These are phyloP conservation scores for Belgica antarctica DNA, from an alignment of 2,888 invertebrate genomes.

Conservation along the genomic window DNA sequence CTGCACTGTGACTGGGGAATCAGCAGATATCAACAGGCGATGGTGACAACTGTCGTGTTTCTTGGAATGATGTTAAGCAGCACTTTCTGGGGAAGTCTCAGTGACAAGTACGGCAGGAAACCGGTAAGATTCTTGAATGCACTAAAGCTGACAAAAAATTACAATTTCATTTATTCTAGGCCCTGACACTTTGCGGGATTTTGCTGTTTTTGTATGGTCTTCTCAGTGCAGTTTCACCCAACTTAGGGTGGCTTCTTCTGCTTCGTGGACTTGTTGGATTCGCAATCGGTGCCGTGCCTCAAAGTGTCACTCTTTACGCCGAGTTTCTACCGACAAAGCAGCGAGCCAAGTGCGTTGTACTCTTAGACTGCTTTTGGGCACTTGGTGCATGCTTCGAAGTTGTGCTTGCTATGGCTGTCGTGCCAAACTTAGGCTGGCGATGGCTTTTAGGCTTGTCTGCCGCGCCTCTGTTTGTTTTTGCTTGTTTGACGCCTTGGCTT, in stretches of 20 bases:
- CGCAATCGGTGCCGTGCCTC: conserved; percentile 94
- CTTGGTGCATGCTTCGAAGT: conserved; percentile 93
- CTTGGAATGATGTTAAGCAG: conserved; percentile 96
- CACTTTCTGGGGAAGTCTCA: conserved; percentile 92
- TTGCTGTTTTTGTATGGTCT: conserved; percentile 88
- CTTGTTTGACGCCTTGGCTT: conserved; percentile 83
- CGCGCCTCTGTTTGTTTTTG: conserved; percentile 80
- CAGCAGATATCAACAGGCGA: conserved; percentile 79
- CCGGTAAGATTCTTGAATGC: conserved; percentile 58
- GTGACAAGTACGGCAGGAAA: conserved; percentile 88
- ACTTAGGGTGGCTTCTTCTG: conserved; percentile 84
- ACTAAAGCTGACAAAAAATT: conserved; percentile 14
- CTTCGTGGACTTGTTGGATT: conserved; percentile 92
- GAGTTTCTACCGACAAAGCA: conserved; percentile 93
- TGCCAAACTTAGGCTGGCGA: conserved; percentile 89
- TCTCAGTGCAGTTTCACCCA: conserved; percentile 85
- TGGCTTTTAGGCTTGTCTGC: conserved; percentile 91
- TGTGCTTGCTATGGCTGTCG: conserved; percentile 81
- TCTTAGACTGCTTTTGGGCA: conserved; percentile 96
- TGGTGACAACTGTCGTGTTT: conserved; percentile 91
- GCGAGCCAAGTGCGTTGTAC: conserved; percentile 90
- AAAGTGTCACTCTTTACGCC: conserved; percentile 93
- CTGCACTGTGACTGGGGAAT: conserved; percentile 94
- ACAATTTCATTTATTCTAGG: conserved; percentile 58
- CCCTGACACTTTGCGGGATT: conserved; percentile 85